Evolutionary conservation across 2,113 vertebrate genomes (phyloP).

Genomic region (Hippopotamus amphibius): DNA sequence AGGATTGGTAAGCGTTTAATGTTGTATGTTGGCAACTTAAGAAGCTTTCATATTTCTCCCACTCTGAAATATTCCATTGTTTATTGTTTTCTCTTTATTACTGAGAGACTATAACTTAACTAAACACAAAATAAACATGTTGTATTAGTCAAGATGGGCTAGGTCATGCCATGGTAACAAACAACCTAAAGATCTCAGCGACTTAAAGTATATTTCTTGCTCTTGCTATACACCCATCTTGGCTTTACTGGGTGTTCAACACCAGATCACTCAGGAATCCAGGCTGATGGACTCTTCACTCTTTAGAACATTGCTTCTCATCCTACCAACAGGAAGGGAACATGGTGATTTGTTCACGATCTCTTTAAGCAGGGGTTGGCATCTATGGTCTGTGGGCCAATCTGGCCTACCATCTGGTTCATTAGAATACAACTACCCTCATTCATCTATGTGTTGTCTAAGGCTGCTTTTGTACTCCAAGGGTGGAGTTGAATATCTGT

Average conservation of each 20-base stretch:
- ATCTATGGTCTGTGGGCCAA: background rate
- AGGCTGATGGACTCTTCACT: background rate
- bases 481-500: background rate
- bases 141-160: background rate
- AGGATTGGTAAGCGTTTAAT: background rate
- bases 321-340: background rate
- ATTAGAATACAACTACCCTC: background rate
- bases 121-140: background rate
- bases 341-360: background rate
- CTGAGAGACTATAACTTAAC: background rate
- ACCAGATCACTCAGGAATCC: background rate
- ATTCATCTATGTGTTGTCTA: background rate
- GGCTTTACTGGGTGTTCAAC: background rate
- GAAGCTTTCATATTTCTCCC: background rate
- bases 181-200: background rate
- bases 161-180: background rate
- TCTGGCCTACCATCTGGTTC: background rate
- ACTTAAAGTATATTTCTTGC: background rate
- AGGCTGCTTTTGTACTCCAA: background rate
- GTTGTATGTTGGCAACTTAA: background rate
- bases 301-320: background rate
- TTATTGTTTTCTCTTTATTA: background rate
- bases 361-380: background rate
- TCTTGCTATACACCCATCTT: background rate
- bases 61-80: background rate